Evolutionary conservation across 2,797 vertebrate genomes (phyloP).

Genomic region (Platyrinchus mystaceus): DNA sequence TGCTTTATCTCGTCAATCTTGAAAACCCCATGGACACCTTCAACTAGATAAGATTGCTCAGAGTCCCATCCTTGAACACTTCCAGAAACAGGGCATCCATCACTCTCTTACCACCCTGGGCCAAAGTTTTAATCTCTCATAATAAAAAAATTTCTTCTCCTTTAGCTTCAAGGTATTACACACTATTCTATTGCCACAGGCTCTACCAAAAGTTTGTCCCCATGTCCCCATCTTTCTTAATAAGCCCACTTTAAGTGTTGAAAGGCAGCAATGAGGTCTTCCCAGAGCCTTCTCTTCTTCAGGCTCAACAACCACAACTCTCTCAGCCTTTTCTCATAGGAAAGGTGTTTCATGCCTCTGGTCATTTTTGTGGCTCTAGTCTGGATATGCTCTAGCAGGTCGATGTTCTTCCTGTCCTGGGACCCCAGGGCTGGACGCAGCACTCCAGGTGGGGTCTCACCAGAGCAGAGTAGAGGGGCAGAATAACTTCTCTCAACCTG

Average conservation of each 20-base stretch:
- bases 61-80: fast-evolving
- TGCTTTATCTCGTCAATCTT: not conserved
- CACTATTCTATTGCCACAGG: not conserved
- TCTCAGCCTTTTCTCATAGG: not conserved
- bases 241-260: not conserved
- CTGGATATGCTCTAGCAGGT: fast-evolving
- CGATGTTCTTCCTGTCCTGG: not conserved
- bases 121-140: not conserved
- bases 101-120: not conserved
- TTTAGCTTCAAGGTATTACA: not conserved
- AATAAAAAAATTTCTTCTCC: not conserved
- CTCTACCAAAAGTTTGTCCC: not conserved
- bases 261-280: not conserved
- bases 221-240: not conserved
- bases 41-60: not conserved
- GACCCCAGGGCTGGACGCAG: not conserved
- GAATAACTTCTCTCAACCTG: not conserved
- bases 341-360: not conserved
- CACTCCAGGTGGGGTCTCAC: fast-evolving
- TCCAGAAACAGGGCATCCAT: not conserved
- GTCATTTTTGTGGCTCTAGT: not conserved
- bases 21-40: not conserved
- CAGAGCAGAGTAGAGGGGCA: not conserved
- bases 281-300: not conserved
- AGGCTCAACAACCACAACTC: not conserved